A percentile compares a stretch with the other conserved stretches of the same genome.
Evolutionary conservation across 2,113 vertebrate genomes (phyloP).

Genomic region (Tragelaphus scriptus): DNA sequence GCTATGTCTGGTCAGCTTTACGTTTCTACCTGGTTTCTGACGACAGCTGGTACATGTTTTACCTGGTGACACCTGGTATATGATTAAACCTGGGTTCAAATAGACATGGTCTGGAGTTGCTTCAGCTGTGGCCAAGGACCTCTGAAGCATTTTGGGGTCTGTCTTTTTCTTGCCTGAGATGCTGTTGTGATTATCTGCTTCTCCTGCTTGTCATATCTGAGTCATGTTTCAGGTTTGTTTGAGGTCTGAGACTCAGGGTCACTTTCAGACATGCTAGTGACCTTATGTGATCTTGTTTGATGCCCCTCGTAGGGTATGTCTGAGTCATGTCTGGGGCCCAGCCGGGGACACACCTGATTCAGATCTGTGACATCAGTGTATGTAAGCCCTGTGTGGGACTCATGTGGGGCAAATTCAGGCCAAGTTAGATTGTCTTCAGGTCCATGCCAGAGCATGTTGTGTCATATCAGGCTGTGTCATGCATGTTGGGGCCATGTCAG

Average conservation of each 20-base stretch:
- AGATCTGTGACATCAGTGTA: not conserved
- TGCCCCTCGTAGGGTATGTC: not conserved
- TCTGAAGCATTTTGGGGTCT: accelerated
- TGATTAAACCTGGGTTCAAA: not conserved
- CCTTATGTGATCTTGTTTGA: not conserved
- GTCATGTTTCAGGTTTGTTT: not conserved
- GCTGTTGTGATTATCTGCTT: not conserved
- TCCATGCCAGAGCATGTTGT: not conserved
- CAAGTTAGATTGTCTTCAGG: not conserved
- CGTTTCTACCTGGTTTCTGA: not conserved
- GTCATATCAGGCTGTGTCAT: not conserved
- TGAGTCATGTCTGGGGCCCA: not conserved
- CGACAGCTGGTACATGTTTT: not conserved
- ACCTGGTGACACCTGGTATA: not conserved
- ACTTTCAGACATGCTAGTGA: not conserved
- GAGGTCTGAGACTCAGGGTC: not conserved
- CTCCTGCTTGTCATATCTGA: not conserved
- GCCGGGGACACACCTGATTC: not conserved
- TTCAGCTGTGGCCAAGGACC: not conserved
- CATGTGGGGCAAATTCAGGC: not conserved
- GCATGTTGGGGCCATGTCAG: too few relatives aligned
- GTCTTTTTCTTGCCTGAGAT: not conserved
- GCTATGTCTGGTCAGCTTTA: not conserved
- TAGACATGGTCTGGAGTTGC: not conserved
- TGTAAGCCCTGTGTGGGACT: not conserved